phyloP scores from a whole-genome alignment of 1,140 invertebrate species.

The Bombus ignitus region DNA sequence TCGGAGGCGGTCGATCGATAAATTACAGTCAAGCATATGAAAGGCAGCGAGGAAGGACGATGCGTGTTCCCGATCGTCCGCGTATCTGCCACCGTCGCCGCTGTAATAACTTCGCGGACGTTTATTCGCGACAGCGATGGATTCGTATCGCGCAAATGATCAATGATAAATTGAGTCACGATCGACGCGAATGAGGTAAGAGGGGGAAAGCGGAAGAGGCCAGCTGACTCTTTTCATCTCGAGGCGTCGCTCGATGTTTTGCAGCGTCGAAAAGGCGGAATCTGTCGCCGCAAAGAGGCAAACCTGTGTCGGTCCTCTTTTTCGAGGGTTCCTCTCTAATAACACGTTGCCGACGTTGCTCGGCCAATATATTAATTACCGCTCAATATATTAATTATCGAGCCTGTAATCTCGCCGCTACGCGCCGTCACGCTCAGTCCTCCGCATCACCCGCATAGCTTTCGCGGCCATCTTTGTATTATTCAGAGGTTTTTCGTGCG shows the following conservation, averaged over 20 bases:
- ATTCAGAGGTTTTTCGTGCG: not conserved
- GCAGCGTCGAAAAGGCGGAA: constrained; percentile 39
- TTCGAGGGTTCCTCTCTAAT: constrained; percentile 68
- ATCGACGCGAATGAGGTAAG: not conserved
- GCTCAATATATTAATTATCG: constrained; percentile 80
- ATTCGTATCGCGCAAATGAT: constrained; percentile 67
- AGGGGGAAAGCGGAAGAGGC: constrained; percentile 1
- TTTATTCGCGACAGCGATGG: constrained; percentile 58
- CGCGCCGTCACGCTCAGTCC: constrained; percentile 43
- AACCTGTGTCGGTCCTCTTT: not conserved
- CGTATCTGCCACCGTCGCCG: constrained; percentile 44
- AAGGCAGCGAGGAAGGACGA: constrained; percentile 35
- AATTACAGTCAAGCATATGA: constrained; percentile 65
- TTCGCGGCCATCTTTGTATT: not conserved
- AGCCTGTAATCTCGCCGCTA: constrained; percentile 75
- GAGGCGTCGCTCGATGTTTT: not conserved
- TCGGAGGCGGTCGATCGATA: constrained; percentile 59
- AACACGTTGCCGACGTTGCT: constrained; percentile 72
- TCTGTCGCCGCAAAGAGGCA: constrained; percentile 68
- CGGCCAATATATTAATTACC: constrained; percentile 80
- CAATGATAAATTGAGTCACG: constrained; percentile 71
- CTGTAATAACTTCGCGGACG: constrained; percentile 54
- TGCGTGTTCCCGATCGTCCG: constrained; percentile 44
- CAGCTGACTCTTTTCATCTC: not conserved
- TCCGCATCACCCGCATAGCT: constrained; percentile 4